Base-by-base conservation (phyloP, 2,888 invertebrate genomes). In the Candidula unifasciata region DNA sequence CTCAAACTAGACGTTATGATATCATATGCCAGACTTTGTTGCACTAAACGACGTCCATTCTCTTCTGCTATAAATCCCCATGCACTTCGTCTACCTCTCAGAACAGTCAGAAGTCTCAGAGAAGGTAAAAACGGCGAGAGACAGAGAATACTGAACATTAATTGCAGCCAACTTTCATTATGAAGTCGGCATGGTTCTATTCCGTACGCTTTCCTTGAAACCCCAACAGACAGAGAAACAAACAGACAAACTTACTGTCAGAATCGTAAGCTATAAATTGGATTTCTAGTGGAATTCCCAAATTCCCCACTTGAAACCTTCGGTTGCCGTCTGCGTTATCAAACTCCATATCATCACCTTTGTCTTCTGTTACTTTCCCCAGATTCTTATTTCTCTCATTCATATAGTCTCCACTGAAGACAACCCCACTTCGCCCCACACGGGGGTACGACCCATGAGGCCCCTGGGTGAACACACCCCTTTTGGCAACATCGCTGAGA, bases 241-340 rank as follows among this genome's bases (percentile, higher is more conserved):
- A 35, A 68, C 30, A 52, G 10, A 44, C 5, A 52, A 21, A 81
- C 81, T 73, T 44, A 82, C 82, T 57, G 44, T 82, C 73, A 24
- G 30, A 18, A 30, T 82, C 82, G 27, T 74, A 73, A n/a, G 71
- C 74, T 27, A 74, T 54, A 30, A 82, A 82, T 37, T 74, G 24
- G n/a, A 82, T n/a, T 3, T 74, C 64, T 13, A 74, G n/a, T n/a
- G 80, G 54, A 18, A 60, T 21, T 52, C 35, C 35, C 27, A 37
- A 6, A 33, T 57, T 54, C 8, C 33, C 27, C 8, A 5, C 6
- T 24, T 30, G 71, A 30, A 5, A n/a, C 21, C 2, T 0, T 27
- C 68, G 44, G 18, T 30, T 52, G 68, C 6, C 37, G 27, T n/a
- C 44, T 16, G 13, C 44, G 18, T 24, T 44, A 27, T n/a, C 33